phyloP scores from a whole-genome alignment of 2,888 invertebrate genomes.

The Chrysopilus asiliformis region DNA sequence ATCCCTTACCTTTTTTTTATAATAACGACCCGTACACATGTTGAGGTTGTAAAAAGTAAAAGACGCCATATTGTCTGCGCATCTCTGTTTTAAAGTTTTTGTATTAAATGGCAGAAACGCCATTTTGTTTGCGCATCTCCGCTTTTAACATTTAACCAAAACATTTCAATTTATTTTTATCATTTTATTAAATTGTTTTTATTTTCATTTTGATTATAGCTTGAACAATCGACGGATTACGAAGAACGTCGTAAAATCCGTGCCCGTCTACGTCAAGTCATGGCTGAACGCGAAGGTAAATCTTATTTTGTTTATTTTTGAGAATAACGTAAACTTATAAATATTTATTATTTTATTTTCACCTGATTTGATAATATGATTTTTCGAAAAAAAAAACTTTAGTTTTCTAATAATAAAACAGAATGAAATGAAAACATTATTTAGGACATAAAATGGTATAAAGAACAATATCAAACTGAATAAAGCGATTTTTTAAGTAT shows the following conservation, averaged over 20 bases:
- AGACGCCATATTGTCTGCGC: no score
- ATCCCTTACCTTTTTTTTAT: no score
- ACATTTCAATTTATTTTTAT: conserved; percentile 4
- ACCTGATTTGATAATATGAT: conserved; percentile 3
- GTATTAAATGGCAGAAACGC: no score
- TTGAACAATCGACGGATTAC: conserved; percentile 75
- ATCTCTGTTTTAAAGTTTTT: no score
- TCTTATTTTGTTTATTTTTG: conserved; percentile 4
- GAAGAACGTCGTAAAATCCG: conserved; percentile 73
- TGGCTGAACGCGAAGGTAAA: conserved; percentile 78
- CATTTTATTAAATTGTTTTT: not conserved
- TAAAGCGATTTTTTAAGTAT: no score
- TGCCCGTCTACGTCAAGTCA: conserved; percentile 65
- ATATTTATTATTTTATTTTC: conserved; percentile 6
- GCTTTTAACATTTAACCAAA: not conserved
- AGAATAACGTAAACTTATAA: no score
- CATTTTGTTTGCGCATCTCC: not conserved
- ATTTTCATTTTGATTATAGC: conserved; percentile 43
- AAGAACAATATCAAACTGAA: no score
- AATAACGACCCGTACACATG: not conserved
- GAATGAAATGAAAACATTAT: conserved; percentile 8
- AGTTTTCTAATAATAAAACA: conserved; percentile 2
- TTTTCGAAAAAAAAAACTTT: conserved; percentile 4
- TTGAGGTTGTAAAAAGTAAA: no score
- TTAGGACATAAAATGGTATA: conserved; percentile 10